Percentiles rank a stretch among this genome's conserved stretches.
These are phyloP conservation scores for Diarsia brunnea DNA, from an alignment of 2,888 invertebrate species.

Conservation along the genomic window DNA sequence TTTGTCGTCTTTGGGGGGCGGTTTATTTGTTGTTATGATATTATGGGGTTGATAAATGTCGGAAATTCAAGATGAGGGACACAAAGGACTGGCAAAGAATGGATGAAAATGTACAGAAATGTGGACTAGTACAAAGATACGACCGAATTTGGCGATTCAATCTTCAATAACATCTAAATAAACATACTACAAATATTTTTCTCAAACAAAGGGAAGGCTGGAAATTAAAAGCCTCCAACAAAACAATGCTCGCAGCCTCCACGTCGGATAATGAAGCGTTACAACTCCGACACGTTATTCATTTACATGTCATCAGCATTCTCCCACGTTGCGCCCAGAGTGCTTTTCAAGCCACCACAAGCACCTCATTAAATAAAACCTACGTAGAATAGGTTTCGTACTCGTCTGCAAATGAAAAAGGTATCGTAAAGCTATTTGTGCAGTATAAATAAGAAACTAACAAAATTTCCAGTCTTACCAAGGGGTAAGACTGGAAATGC, in stretches of 20 bases:
- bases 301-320: conserved; percentile 54
- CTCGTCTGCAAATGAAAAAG: not conserved
- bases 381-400: not conserved
- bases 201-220: conserved; percentile 28
- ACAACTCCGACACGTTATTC: conserved; percentile 54
- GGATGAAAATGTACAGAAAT: not conserved
- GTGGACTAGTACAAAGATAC: not conserved
- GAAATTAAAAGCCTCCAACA: conserved; percentile 38
- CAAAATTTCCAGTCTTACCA: too few relatives aligned
- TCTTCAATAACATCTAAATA: not conserved
- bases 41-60: conserved; percentile 16
- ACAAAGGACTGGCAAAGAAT: not conserved
- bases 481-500: too few relatives aligned
- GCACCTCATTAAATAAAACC: conserved; percentile 50
- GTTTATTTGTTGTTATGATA: conserved; percentile 43
- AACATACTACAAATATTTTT: conserved; percentile 3
- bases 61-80: conserved; percentile 21
- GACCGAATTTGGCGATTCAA: not conserved
- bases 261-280: conserved; percentile 54
- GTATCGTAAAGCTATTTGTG: not conserved
- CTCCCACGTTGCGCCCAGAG: conserved; percentile 24
- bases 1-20: conserved; percentile 36
- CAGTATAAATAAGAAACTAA: not conserved
- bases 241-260: conserved; percentile 37
- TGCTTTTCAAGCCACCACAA: conserved; percentile 31